These are phyloP conservation scores for Plebejus melissa DNA, from an alignment of 2,888 invertebrate species.

Conservation along the genomic window DNA sequence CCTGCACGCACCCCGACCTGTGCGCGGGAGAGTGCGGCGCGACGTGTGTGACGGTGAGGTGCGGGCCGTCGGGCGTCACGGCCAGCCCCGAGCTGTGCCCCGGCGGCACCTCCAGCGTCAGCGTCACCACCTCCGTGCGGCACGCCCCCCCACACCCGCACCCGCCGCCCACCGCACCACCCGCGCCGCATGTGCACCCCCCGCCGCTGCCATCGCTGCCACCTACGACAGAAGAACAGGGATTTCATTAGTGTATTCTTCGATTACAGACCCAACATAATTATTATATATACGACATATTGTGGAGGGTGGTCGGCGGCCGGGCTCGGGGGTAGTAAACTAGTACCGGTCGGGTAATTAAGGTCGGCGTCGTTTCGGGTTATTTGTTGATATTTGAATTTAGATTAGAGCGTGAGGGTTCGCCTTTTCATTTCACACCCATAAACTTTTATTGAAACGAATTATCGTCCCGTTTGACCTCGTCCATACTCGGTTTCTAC, in stretches of 20 bases:
- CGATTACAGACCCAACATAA: neutral
- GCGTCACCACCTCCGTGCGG: conserved; percentile 65
- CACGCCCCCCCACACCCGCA: conserved; percentile 71
- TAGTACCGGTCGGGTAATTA: conserved; percentile 17
- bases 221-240: neutral
- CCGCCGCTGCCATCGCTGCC: neutral
- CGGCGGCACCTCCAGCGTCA: conserved; percentile 70
- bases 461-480: conserved; percentile 8
- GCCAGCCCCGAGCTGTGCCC: conserved; percentile 68
- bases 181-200: conserved; percentile 33
- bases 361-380: conserved; percentile 12
- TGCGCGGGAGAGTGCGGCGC: conserved; percentile 68
- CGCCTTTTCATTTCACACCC: conserved; percentile 17
- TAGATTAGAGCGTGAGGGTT: conserved; percentile 14
- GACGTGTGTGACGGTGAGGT: conserved; percentile 63
- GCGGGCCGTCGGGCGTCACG: conserved; percentile 58
- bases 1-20: conserved; percentile 85
- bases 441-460: conserved; percentile 20
- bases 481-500: neutral
- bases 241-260: neutral
- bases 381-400: conserved; percentile 25
- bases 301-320: neutral
- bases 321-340: neutral
- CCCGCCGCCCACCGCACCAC: conserved; percentile 60
- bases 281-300: too few species aligned